Conservation (phyloP, 2,113 vertebrate species). For the Amphiprion ocellaris region DNA sequence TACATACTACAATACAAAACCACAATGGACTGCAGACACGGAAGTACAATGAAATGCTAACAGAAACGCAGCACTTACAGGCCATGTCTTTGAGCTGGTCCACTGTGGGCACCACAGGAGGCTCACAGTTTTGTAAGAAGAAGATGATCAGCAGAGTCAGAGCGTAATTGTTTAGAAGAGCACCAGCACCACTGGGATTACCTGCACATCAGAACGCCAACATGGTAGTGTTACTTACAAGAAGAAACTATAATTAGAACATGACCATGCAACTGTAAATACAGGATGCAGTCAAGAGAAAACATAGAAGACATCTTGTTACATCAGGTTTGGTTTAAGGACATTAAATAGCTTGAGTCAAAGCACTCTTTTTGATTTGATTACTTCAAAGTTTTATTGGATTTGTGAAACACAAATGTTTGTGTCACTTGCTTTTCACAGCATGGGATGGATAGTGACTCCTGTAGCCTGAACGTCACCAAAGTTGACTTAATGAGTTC, state of each 20-base stretch:
- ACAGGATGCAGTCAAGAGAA: neutral
- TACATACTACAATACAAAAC: no score
- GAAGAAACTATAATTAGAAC: neutral
- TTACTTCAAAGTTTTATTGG: neutral
- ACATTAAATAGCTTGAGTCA: no score
- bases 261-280: neutral
- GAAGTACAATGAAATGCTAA: no score
- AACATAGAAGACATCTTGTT: no score
- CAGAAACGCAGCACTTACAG: slow-evolving; percentile 78
- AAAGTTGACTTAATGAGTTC: neutral
- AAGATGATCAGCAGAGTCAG: slow-evolving; percentile 91
- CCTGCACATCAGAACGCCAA: slow-evolving; percentile 65
- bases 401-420: neutral
- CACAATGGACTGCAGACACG: no score
- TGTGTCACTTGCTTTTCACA: no score
- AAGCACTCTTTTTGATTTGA: no score
- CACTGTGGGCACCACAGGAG: slow-evolving; percentile 88
- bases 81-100: slow-evolving; percentile 85
- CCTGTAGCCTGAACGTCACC: no score
- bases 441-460: no score
- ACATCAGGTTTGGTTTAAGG: no score
- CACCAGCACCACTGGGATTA: slow-evolving; percentile 87
- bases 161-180: slow-evolving; percentile 93
- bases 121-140: slow-evolving; percentile 91
- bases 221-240: neutral